A percentile compares a stretch with the other conserved stretches of the same genome.
phyloP scores from a whole-genome alignment of 2,888 invertebrate species.

The Actias luna region DNA sequence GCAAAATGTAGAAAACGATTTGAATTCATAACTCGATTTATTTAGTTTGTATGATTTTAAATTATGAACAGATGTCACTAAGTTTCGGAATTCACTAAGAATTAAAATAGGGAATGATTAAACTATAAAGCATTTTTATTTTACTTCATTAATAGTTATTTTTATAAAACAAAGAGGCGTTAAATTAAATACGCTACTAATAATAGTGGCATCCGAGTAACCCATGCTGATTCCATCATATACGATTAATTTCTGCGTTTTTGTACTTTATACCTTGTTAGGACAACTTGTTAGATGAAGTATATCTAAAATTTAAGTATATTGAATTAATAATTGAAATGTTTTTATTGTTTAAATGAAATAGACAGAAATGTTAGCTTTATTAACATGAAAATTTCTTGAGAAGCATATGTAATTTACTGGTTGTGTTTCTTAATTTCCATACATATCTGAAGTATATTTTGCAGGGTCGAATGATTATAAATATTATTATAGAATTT shows the following conservation, averaged over 20 bases:
- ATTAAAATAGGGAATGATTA: too few relatives aligned
- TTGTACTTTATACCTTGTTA: background rate
- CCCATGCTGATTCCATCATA: background rate
- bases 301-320: background rate
- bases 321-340: too few relatives aligned
- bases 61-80: background rate
- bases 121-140: too few relatives aligned
- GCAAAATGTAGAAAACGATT: background rate
- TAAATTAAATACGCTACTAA: background rate
- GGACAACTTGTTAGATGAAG: background rate
- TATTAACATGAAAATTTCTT: background rate
- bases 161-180: background rate
- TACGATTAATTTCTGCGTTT: background rate
- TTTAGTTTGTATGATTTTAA: background rate
- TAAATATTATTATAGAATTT: background rate
- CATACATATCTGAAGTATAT: background rate
- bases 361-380: background rate
- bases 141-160: background rate
- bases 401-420: background rate
- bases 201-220: background rate
- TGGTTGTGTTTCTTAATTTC: constrained; percentile 7
- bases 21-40: too few relatives aligned
- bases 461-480: background rate
- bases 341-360: too few relatives aligned
- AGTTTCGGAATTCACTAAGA: too few relatives aligned